Conservation (phyloP, 2,888 invertebrate genomes). For the Lepidonotus clava region DNA sequence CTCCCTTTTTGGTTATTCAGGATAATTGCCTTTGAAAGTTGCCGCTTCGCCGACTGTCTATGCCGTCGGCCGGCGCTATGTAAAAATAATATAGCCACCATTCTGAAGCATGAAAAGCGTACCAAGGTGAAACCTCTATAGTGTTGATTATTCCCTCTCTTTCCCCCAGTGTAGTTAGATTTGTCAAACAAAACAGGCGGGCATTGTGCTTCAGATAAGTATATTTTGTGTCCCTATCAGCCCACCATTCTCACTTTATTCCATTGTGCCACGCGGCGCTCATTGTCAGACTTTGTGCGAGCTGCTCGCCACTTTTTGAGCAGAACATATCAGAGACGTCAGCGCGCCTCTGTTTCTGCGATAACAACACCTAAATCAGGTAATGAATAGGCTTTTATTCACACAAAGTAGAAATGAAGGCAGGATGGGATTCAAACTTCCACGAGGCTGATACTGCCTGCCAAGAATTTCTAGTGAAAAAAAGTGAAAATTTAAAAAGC, state of each 20-base stretch:
- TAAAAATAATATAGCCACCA: constrained; percentile 15
- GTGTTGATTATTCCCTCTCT: not conserved
- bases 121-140: not conserved
- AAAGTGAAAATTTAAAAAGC: not conserved
- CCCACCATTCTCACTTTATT: constrained; percentile 5
- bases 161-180: constrained; percentile 20
- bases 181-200: constrained; percentile 12
- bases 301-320: not conserved
- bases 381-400: constrained; percentile 46
- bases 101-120: not conserved
- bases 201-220: constrained; percentile 25
- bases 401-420: not conserved
- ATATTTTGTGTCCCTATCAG: constrained; percentile 34
- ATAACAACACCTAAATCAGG: constrained; percentile 7
- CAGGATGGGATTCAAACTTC: too few relatives aligned
- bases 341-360: not conserved
- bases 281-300: constrained; percentile 24
- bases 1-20: constrained; percentile 16
- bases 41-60: constrained; percentile 5
- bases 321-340: not conserved
- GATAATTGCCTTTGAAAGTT: constrained; percentile 43
- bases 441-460: too few relatives aligned
- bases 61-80: not conserved
- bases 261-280: not conserved
- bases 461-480: too few relatives aligned